Base-by-base conservation (phyloP, 2,888 invertebrate genomes). In the Andrena flavipes region DNA sequence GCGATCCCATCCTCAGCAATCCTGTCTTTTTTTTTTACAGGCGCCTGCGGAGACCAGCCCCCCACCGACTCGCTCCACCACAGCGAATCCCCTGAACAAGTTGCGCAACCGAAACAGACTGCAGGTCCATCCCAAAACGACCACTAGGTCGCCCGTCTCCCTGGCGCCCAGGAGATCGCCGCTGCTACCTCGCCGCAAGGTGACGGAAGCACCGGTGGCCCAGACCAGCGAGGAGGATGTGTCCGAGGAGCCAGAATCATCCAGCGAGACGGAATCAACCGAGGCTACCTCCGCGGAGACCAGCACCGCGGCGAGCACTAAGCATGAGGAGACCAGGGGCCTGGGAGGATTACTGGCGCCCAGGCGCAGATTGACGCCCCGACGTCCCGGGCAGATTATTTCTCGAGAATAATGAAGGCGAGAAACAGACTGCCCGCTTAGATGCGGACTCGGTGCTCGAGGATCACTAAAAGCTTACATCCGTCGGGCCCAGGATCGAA, bases 331-430 rank as follows among this genome's bases (percentile, higher is more conserved):
- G 70, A 89, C 91, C 23, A 85, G 93, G 65, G 92, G 93, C 13
- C 87, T 93, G 1, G 87, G 92, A 23, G 96, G 97, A 54, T 95
- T 97, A 48, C 94, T 97, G 65, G 96, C 97, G 2, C 96, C 96
- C 64, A 95, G 97, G 87, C 95, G 96, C 91, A 96, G 97, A 92
- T 95, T 97, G 90, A 95, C 96, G 35, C 92, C 95, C 54, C 94
- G 96, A 92, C 95, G 95, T 86, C 96, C 95, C 2, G 96, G 95
- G 86, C 95, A 95, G 79, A 93, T 95, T 72, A 90, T 94, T 78
- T 94, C 89, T 30, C 89, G 91, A 48, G 91, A 93, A 84, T 91
- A 89, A 70, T 16, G 16, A 42, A 42, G 42, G 48, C 7, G 35
- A 23, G 16, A 26, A 42, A 42, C 42, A 16, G 26, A 64, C 16